Evolutionary conservation across 2,888 invertebrate genomes (phyloP), one percentile per base, ranked within the genome.

Genomic region (Acleris literana): DNA sequence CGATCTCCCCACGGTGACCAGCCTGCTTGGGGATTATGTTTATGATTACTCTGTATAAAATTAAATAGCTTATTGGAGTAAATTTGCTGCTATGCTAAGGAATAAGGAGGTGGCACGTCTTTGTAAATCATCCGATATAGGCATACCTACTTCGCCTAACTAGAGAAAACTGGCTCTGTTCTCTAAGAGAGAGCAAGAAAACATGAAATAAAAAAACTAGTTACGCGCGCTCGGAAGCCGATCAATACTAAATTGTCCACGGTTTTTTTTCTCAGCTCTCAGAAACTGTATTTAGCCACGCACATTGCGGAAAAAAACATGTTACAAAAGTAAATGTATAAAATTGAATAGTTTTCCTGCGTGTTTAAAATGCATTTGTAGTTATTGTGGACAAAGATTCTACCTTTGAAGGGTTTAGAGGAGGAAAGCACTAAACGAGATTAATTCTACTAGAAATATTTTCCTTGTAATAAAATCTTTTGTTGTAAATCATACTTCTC

Each of bases 181-280:
- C 33, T 59, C 59, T 76, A 69, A 74, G 69, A 70, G 74, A 76
- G 76, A 76, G 76, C 75, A 75, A 74, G 5, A 25, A 5, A 25
- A 5, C 5, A 71, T 63, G 63, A 69, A 67, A 44, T 44, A 59
- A 81, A 87, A 88, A 86, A 84, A 83, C 83, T 83, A 82, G 87
- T 84, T 80, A 80, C 5, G 25, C 25, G 25, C 79, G 82, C 84
- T 86, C 84, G 83, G 87, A 84, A 86, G 84, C 82, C 82, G 84
- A n/a, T n/a, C n/a, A n/a, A 80, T 89, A 89, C 84, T 79, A 86
- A 85, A 88, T 87, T 86, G 86, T 77, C 71, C 73, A 76, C 78
- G 78, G 82, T 86, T 89, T 87, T 89, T 70, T 58, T 68, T 68
- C 74, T 71, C 72, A 73, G 74, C 78, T 84, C 85, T 81, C 71